A percentile compares a stretch with the other conserved stretches of the same genome.
Evolutionary conservation across 2,113 vertebrate species (phyloP).

Genomic region (Gymnorhina tibicen): DNA sequence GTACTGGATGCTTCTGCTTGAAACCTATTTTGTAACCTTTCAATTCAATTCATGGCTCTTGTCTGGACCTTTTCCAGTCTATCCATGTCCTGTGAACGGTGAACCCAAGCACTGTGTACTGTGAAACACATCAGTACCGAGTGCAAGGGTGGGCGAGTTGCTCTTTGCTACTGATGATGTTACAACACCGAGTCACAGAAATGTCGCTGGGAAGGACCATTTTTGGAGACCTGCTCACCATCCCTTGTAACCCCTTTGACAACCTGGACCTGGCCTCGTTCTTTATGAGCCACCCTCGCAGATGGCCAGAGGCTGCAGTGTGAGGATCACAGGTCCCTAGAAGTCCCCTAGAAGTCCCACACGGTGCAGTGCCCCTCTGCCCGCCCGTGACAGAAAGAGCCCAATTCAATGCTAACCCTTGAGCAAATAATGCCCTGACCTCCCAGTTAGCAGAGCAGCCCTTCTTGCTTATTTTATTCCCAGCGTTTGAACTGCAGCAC

Average conservation of each 20-base stretch:
- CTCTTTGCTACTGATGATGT: neutral
- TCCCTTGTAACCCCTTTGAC: neutral
- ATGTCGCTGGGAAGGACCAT: accelerated
- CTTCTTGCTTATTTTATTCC: conserved; percentile 48
- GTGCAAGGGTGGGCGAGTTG: neutral
- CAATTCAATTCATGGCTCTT: neutral
- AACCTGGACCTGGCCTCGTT: neutral
- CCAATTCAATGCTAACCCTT: neutral
- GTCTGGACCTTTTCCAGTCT: neutral
- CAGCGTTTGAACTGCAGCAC: conserved; percentile 9
- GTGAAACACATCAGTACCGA: neutral
- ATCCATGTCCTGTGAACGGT: neutral
- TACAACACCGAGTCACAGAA: neutral
- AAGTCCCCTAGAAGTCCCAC: neutral
- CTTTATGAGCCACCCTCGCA: neutral
- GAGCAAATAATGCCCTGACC: neutral
- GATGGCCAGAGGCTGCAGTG: neutral
- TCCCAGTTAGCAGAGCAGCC: neutral
- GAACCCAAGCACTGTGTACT: neutral
- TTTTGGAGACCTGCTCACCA: neutral
- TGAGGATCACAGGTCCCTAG: neutral
- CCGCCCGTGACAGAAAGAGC: neutral
- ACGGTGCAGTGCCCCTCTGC: neutral
- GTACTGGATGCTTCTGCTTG: neutral
- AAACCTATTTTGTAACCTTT: neutral